Evolutionary conservation across 2,113 vertebrate species (phyloP), one percentile per base, ranked within the genome.

Genomic region (Anas platyrhynchos): DNA sequence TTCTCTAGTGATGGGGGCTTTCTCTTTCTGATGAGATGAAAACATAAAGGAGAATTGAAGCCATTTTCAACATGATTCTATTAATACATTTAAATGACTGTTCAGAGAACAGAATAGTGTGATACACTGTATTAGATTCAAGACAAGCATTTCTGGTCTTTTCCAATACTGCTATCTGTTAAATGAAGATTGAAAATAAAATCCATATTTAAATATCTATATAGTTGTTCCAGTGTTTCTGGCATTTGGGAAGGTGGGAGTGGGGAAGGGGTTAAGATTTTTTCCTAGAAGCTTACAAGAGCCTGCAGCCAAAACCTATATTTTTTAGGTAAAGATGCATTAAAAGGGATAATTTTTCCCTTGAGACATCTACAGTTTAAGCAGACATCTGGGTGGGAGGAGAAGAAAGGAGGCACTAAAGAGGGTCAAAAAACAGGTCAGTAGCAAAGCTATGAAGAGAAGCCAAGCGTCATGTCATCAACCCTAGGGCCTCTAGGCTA

Each of bases 1-100:
- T 93, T 95, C 79, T 93, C 72, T 85, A 41, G 59, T 88, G 94
- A 93, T 82, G 88, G 87, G 82, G 63, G 31, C 20, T 89, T 94
- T 93, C 74, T 26, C 55, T 91, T 71, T 26, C 56, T 93, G 79
- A 63, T 71, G 72, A 83, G 81, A 69, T 50, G 50, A 74, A 96
- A 66, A 69, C 81, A 66, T 80, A 80, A 87, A 94, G 77, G 55
- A 94, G 59, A 89, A 73, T 54, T 66, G 68, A 94, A 91, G 82
- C 76, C 46, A 61, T 80, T 94, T 87, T n/a, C 63, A 67, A 38
- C 31, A 32, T 48, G 13, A 77, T 77, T 93, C 85, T 89, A 59
- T 85, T 92, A 91, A 89, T 55, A 38, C 20, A 38, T 68, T 73
- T 81, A 94, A 95, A 77, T 71, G 82, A 67, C 41, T 91, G 44